Evolutionary conservation across 2,888 invertebrate species (phyloP).

Genomic region (Rotaria magnacalcarata): DNA sequence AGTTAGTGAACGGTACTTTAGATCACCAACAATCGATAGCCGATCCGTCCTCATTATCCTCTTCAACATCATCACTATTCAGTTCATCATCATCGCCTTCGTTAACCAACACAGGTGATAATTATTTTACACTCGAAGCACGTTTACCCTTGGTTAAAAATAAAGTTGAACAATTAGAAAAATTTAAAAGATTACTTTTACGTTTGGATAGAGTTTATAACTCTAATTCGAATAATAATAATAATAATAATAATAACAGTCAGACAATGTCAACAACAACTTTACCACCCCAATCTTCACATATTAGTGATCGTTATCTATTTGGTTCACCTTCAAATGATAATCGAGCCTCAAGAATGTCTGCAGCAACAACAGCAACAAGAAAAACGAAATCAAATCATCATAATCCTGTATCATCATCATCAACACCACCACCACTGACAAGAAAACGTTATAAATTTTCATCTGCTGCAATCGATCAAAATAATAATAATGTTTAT

Average conservation of each 20-base stretch:
- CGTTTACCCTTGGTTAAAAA: not conserved
- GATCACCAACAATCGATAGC: not conserved
- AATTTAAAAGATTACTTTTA: conserved; percentile 11
- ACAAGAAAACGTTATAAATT: conserved; percentile 29
- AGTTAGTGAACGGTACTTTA: conserved; percentile 13
- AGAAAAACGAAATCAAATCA: not conserved
- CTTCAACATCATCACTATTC: not conserved
- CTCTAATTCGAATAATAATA: not conserved
- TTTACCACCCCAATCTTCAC: not conserved
- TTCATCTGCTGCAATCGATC: not conserved
- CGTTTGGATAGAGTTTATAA: not conserved
- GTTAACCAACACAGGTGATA: not conserved
- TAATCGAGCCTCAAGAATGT: not conserved
- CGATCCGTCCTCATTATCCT: not conserved
- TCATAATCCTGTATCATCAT: not conserved
- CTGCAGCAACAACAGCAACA: not conserved
- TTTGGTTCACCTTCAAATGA: conserved; percentile 13
- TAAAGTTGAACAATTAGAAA: not conserved
- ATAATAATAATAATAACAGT: not conserved
- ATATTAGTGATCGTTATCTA: conserved; percentile 1
- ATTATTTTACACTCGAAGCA: not conserved
- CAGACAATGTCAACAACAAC: not conserved
- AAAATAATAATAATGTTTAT: conserved; percentile 26
- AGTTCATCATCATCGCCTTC: not conserved
- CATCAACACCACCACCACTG: not conserved